Evolutionary conservation across 64 coral and sea anemone genomes (phyloP), one percentile per base, ranked within the genome.

Genomic region (Montipora efflorescens): DNA sequence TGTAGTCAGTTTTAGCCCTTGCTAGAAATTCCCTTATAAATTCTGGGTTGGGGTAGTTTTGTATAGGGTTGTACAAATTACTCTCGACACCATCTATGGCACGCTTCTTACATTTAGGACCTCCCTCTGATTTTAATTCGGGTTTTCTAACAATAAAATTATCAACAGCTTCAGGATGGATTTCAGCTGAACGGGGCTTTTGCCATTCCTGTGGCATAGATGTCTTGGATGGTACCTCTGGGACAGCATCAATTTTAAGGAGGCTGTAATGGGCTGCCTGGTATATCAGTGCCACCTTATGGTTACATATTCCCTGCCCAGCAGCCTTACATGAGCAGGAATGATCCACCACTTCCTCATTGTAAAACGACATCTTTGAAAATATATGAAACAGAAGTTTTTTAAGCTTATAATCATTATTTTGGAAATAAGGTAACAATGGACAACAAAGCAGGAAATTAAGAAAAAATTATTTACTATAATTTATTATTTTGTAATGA

Each of bases 151-250:
- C 55, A 77, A 84, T 84, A 19, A 69, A 25, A 92, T 8, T 58
- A 36, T 92, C 80, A 75, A 78, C 52, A 18, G 61, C 61, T 69
- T 75, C 75, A 21, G 84, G 83, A 6, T 25, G 44, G 28, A 94
- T 87, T 3, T 67, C 92, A 88, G 62, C 75, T 57, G 67, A 50
- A 47, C 92, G 21, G 47, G 92, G 84, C 43, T 94, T 94, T 48
- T 94, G 92, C 84, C 76, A 88, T 78, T 89, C 85, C 77, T 93
- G 76, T 48, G 92, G 92, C n/a, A 87, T 74, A 62, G 84, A 93
- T 45, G 84, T 93, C 75, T 93, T 94, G 12, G 85, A 88, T 67
- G 84, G 84, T 45, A 94, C n/a, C 22, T 79, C 92, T 51, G 85
- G 92, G 45, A 88, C 83, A 87, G 57, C 20, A 61, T 78, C 3